Evolutionary conservation across 2,888 invertebrate species (phyloP), one percentile per base, ranked within the genome.

Genomic region (Platerodrilus igneus): DNA sequence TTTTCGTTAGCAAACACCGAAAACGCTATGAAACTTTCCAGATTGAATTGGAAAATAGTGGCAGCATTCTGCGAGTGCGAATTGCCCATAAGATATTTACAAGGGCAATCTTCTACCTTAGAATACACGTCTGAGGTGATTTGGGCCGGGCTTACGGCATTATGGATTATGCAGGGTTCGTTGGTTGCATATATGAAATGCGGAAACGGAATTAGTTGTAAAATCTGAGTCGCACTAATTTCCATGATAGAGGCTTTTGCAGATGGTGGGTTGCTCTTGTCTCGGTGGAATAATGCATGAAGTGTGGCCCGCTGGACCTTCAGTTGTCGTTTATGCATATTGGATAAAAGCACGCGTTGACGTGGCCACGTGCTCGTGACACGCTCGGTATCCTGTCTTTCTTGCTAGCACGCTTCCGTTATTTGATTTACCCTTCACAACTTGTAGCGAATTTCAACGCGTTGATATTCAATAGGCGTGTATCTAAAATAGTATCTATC

Each of bases 61-160:
- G 53, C 20, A 27, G 44, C 31, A 31, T 36, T 44, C 33, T 17
- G 39, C 30, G 56, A 52, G 51, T 51, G 60, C 57, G 62, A 62
- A 63, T 62, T 62, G 61, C 55, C 58, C 59, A 64, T 64, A 60
- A 61, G 57, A 63, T 62, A 64, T 64, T 64, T 60, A 64, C 57
- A 59, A 55, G 55, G 50, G 53, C 58, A 62, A 60, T 62, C 57
- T 58, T 48, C 47, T 41, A 29, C 34, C 36, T 36, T 39, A 38
- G 37, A 47, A 37, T 41, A 44, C 45, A 37, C 44, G 46, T 45
- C 45, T 45, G 47, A 47, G 52, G 45, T 47, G 50, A 45, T 52
- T 48, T 43, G 43, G 42, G 39, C 44, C 49, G 47, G 41, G 56
- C 48, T 33, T 52, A 51, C 52, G 52, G 55, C 51, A 30, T 37